Evolutionary conservation across 2,113 vertebrate species (phyloP), one percentile per base, ranked within the genome.

Genomic region (Lamprotornis superbus): DNA sequence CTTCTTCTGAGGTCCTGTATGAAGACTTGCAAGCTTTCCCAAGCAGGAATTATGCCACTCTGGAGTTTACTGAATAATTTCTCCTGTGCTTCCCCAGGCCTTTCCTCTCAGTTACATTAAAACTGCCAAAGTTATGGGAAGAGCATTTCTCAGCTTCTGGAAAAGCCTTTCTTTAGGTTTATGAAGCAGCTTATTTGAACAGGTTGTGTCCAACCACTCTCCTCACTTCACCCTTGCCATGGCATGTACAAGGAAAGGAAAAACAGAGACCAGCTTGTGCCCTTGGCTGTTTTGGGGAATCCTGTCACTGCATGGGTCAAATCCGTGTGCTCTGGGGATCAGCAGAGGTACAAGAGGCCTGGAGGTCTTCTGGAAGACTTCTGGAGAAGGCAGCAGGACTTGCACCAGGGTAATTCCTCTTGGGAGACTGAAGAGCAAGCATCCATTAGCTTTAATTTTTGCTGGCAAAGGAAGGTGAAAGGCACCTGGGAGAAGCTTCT

Each of bases 41-140:
- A 55, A 68, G 42, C 6, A 73, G 25, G 30, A 55, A 78, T 59
- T 39, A 23, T 28, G 39, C 31, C 44, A 57, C 53, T 65, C 31
- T 64, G 37, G 35, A 56, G 6, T 64, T 85, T 44, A 57, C 15
- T 10, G 42, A 81, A 33, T 13, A 5, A 11, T 81, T 84, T 85
- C 27, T 89, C 30, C 31, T 68, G 22, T 0, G 0, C 35, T 77
- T 80, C 11, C n/a, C 9, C 7, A 50, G 46, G 23, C 6, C 19
- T 82, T 87, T 89, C 60, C 39, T 89, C 19, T 61, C 23, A 39
- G 37, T 53, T 44, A 35, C n/a, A 20, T 25, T 64, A 25, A 65
- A 88, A 60, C 30, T 1, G 3, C 12, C 52, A 31, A 78, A 87
- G 31, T 27, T 3, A 57, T 6, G 19, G 50, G 28, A 79, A 74